Percentiles rank a stretch among this genome's conserved stretches.
These are phyloP conservation scores for Luehdorfia chinensis DNA, from an alignment of 1,140 invertebrate genomes.

Conservation along the genomic window DNA sequence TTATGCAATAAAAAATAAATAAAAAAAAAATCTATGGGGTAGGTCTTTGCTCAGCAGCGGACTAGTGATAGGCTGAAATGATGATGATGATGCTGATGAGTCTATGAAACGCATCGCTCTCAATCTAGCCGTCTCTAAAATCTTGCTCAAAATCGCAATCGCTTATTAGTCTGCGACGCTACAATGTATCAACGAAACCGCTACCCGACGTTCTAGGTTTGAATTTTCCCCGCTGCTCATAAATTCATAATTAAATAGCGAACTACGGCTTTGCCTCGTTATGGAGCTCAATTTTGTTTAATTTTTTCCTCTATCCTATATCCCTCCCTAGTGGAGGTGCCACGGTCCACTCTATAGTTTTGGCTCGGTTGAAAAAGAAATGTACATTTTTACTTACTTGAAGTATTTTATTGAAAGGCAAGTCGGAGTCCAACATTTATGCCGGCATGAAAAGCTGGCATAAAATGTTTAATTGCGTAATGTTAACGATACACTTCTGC, in stretches of 20 bases:
- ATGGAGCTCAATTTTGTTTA: conserved; percentile 53
- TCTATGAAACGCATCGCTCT: no score
- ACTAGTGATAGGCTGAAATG: no score
- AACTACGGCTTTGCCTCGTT: conserved; percentile 52
- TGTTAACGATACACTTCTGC: no score
- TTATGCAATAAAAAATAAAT: no score
- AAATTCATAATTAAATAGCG: conserved; percentile 71
- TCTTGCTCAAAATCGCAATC: conserved; percentile 17
- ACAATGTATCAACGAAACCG: not conserved
- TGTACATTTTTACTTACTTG: conserved; percentile 7
- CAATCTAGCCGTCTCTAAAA: no score
- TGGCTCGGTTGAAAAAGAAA: conserved; percentile 10
- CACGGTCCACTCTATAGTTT: conserved; percentile 1
- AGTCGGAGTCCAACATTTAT: no score
- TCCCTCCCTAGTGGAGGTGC: not conserved
- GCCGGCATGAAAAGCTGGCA: no score
- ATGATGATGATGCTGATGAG: no score
- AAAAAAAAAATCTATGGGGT: no score
- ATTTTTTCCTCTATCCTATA: conserved; percentile 35
- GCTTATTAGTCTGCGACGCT: not conserved
- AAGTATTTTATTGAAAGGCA: no score
- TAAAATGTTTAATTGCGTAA: no score
- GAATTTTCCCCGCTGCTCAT: conserved; percentile 61
- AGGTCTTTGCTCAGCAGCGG: no score
- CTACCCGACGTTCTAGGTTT: conserved; percentile 34